These are phyloP conservation scores for Glaucomys volans DNA, from an alignment of 2,113 vertebrate species.

Conservation along the genomic window DNA sequence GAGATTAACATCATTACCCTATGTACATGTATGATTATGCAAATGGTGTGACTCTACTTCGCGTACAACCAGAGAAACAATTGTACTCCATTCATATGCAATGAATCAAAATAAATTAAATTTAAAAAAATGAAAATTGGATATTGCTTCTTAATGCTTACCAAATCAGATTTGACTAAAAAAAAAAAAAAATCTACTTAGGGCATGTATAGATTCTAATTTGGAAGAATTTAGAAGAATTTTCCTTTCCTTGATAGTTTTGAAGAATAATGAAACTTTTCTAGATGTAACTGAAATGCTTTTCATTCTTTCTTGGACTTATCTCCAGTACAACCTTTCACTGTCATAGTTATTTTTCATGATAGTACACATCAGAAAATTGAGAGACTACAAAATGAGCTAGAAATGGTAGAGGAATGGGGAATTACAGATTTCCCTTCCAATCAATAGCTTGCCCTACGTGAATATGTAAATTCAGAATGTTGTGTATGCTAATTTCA, in stretches of 20 bases:
- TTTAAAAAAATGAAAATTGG: no score
- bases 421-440: no score
- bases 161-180: no score
- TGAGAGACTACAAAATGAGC: neutral
- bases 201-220: no score
- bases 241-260: neutral
- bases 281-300: neutral
- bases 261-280: neutral
- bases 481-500: neutral
- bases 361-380: neutral
- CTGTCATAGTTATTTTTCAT: neutral
- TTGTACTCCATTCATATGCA: no score
- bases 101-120: no score
- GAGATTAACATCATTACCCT: no score
- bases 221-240: neutral
- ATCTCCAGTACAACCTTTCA: neutral
- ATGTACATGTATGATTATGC: no score
- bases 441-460: neutral
- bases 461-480: neutral
- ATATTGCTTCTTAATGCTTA: no score
- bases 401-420: neutral
- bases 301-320: neutral
- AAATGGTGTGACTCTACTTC: no score
- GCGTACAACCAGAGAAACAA: no score
- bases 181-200: neutral